Evolutionary conservation across 1,140 invertebrate species (phyloP), one percentile per base, ranked within the genome.

Genomic region (Drosophila equinoxialis): DNA sequence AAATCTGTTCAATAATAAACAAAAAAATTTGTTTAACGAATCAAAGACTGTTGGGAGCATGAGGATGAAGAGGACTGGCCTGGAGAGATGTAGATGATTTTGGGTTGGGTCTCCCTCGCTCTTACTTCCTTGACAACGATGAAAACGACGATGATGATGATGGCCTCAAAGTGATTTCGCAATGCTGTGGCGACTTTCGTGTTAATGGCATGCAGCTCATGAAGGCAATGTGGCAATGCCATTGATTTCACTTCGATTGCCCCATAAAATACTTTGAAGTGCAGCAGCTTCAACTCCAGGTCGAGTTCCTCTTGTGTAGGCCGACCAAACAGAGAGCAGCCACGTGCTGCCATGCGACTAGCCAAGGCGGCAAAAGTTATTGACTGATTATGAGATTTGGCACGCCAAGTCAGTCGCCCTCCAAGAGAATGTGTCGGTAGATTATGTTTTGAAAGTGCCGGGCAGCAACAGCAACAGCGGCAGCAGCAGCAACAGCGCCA

Each of bases 341-440:
- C 84, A 83, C 84, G 85, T 89, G 84, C 85, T 39, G 37, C 37
- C 37, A 37, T 8, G 35, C 11, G 37, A 11, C 37, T 75, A 70
- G 74, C 65, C 42, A 84, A 84, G 84, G 80, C 84, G 84, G 84
- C 84, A 89, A 89, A 89, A 89, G 85, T 89, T 89, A 89, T 89
- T 89, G 84, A 89, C 84, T 89, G 84, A 89, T 89, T 89, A 89
- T 89, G 84, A 89, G 84, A 89, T 89, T 89, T 89, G 84, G 84
- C 84, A 89, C 84, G 84, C 84, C 84, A 89, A 82, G 79, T 26
- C 66, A 57, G 68, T 72, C 37, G 37, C 60, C 68, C 42, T 37
- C 11, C 39, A 60, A 74, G 65, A 64, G 74, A 78, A 77, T 65
- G 71, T 54, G 73, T 83, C 83, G 83, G 83, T 84, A 87, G 83